Percentiles rank a stretch among this genome's conserved stretches.
Conservation (phyloP, 2,113 vertebrate species). For the Crotalus horridus region DNA sequence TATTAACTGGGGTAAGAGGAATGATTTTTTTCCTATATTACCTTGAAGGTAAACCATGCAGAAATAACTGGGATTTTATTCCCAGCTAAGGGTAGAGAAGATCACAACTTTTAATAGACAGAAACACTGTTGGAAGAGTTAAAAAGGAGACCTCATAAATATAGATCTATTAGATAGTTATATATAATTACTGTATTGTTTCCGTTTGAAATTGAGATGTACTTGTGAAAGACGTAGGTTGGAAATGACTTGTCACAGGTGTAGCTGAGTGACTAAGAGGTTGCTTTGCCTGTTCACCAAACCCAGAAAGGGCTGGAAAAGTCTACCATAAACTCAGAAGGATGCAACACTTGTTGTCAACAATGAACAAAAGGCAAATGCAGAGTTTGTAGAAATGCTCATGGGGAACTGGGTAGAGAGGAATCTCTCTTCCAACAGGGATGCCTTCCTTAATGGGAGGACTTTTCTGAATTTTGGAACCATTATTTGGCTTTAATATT, state of each 20-base stretch:
- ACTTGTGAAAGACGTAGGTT: neutral
- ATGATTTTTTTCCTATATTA: neutral
- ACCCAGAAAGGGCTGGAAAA: neutral
- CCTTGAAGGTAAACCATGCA: neutral
- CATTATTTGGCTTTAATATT: neutral
- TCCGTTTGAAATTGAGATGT: neutral
- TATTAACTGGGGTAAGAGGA: neutral
- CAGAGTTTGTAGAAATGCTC: neutral
- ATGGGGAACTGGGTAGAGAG: neutral
- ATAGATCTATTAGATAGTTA: neutral
- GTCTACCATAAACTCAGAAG: neutral
- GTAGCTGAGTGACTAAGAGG: neutral
- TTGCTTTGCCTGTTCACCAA: neutral
- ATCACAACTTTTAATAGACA: neutral
- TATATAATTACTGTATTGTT: neutral
- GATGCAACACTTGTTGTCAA: neutral
- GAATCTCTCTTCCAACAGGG: neutral
- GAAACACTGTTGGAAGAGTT: neutral
- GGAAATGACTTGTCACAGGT: neutral
- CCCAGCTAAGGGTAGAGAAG: neutral
- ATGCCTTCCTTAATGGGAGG: neutral
- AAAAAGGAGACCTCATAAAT: neutral
- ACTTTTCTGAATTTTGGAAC: neutral
- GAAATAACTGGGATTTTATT: neutral
- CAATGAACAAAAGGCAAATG: neutral